Conservation (phyloP, 2,113 vertebrate genomes). For the Percopsis transmontana region DNA sequence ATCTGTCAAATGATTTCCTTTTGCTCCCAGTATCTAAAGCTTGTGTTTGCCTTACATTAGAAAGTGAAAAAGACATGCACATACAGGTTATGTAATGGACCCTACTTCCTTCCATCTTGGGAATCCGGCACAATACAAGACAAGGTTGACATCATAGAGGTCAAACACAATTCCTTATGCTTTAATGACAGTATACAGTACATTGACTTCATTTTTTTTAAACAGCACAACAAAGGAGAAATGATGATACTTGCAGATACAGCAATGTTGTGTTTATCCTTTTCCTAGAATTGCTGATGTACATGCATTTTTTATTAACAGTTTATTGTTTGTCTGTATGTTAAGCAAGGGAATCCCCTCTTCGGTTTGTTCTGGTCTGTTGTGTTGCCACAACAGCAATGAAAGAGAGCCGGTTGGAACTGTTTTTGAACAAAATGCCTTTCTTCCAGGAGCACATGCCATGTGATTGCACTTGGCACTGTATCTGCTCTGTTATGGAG, state of each 20-base stretch:
- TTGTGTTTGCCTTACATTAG: constrained; percentile 10
- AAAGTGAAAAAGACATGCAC: constrained; percentile 47
- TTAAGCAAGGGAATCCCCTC: constrained; percentile 28
- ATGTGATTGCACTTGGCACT: constrained; percentile 40
- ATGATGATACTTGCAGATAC: neutral
- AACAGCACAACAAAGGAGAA: neutral
- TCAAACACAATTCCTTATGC: constrained; percentile 27
- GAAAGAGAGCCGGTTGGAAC: constrained; percentile 2
- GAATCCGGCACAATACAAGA: constrained; percentile 38
- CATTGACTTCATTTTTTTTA: neutral
- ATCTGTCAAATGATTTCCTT: constrained; percentile 26
- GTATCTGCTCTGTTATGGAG: constrained; percentile 8
- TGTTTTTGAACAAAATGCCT: constrained; percentile 14
- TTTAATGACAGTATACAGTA: constrained; percentile 6
- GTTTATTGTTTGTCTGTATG: constrained; percentile 1
- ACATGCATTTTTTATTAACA: constrained; percentile 22
- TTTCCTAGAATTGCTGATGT: neutral
- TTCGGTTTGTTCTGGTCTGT: constrained; percentile 19
- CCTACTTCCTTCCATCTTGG: constrained; percentile 54
- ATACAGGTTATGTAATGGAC: constrained; percentile 59
- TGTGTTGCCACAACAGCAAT: constrained; percentile 24
- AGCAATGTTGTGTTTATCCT: neutral
- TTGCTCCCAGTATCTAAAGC: constrained; percentile 32
- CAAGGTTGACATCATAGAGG: constrained; percentile 51
- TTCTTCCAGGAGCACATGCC: constrained; percentile 7